A percentile compares a stretch with the other conserved stretches of the same genome.
Evolutionary conservation across 2,113 vertebrate genomes (phyloP).

Genomic region (Chiloscyllium plagiosum): DNA sequence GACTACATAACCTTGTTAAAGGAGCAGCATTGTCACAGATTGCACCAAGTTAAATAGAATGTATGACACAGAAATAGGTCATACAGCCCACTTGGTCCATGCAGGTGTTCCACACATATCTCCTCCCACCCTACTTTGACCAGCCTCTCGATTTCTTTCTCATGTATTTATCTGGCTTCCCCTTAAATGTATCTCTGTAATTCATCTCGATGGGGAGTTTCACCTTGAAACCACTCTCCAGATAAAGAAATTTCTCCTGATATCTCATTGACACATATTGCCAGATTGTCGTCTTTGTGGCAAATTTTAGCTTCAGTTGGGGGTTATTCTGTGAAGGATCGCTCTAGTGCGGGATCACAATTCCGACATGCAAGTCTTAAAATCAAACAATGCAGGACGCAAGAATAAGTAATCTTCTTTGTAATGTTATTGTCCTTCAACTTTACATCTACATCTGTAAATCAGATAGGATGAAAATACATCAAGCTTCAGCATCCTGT

Average conservation of each 20-base stretch:
- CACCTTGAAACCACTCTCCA: neutral
- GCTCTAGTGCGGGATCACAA: neutral
- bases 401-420: neutral
- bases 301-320: neutral
- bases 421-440: neutral
- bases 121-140: neutral
- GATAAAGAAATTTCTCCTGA: neutral
- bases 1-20: no score
- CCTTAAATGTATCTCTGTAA: neutral
- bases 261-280: neutral
- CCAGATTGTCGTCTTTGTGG: neutral
- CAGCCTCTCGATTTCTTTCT: neutral
- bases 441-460: neutral
- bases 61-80: neutral
- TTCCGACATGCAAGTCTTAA: neutral
- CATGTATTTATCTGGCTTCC: neutral
- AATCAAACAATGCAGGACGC: neutral
- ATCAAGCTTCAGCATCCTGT: neutral
- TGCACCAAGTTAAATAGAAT: neutral
- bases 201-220: neutral
- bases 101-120: neutral
- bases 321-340: neutral
- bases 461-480: neutral
- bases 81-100: neutral
- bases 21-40: no score